Conservation (phyloP, 2,113 vertebrate genomes). For the Oenanthe melanoleuca region DNA sequence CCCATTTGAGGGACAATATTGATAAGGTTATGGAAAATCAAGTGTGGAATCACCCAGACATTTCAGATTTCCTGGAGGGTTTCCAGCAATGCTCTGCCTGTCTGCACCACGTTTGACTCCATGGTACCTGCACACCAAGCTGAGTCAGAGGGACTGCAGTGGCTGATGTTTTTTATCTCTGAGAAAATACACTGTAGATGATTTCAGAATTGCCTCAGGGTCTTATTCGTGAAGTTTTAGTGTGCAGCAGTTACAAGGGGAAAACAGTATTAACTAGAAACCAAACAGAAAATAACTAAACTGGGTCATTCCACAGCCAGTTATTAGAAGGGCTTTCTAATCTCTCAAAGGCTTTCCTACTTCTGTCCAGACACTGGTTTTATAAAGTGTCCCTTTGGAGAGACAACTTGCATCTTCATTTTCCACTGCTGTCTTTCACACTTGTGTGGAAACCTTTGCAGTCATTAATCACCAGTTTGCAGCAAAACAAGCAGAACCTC, state of each 20-base stretch:
- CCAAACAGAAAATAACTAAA: constrained; percentile 62
- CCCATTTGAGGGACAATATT: background rate
- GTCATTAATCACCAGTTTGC: constrained; percentile 25
- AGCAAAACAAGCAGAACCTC: constrained; percentile 38
- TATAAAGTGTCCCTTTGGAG: constrained; percentile 23
- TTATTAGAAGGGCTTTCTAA: constrained; percentile 33
- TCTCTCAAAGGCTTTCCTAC: constrained; percentile 45
- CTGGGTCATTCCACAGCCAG: constrained; percentile 45
- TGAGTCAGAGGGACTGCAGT: constrained; percentile 48
- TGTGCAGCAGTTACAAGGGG: background rate
- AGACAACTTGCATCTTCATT: constrained; percentile 37
- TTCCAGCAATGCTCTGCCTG: background rate
- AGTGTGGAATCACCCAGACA: constrained; percentile 23
- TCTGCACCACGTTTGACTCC: background rate
- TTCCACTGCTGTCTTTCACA: background rate
- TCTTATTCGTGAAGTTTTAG: constrained; percentile 47
- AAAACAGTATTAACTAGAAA: constrained; percentile 54
- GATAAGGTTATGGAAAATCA: constrained; percentile 29
- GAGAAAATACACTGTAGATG: constrained; percentile 27
- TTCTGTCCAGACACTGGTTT: constrained; percentile 26
- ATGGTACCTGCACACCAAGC: constrained; percentile 24
- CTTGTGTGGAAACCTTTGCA: background rate
- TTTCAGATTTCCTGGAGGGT: constrained; percentile 29
- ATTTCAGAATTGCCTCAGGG: constrained; percentile 60
- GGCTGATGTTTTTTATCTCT: constrained; percentile 40